phyloP scores from a whole-genome alignment of 2,113 vertebrate species.

The Pedionomus torquatus region DNA sequence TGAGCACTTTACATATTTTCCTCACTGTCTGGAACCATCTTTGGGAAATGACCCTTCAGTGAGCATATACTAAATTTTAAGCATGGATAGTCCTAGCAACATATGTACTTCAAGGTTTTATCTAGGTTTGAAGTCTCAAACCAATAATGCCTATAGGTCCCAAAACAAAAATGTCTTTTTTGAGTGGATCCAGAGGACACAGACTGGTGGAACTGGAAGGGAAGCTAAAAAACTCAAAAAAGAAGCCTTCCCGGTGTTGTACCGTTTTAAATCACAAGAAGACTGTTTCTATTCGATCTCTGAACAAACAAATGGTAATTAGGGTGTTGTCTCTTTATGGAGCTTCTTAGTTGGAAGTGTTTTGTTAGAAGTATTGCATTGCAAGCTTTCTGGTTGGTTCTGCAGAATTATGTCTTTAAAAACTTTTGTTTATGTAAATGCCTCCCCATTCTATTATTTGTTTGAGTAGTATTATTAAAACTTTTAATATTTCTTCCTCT shows the following conservation, averaged over 20 bases:
- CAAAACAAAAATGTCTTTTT: not conserved
- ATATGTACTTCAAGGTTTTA: not conserved
- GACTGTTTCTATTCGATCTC: not conserved
- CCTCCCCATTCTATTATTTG: not conserved
- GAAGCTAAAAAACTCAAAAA: not conserved
- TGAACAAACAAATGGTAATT: not conserved
- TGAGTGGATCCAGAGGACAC: not conserved
- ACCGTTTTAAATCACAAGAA: not conserved
- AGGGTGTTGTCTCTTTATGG: not conserved
- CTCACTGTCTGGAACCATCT: not conserved
- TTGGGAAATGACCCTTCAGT: not conserved
- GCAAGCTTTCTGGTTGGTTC: not conserved
- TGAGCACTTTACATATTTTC: not conserved
- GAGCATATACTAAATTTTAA: not conserved
- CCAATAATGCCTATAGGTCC: not conserved
- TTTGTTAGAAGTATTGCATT: not conserved
- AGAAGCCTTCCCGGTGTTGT: not conserved
- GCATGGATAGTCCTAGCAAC: not conserved
- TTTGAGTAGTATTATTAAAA: not conserved
- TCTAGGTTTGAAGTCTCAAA: not conserved
- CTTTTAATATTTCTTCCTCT: not conserved
- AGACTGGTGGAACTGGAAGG: not conserved
- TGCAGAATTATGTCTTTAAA: not conserved
- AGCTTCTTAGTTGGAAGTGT: not conserved
- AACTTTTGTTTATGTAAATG: not conserved